Evolutionary conservation across 2,797 vertebrate genomes (phyloP).

Genomic region (Linurgus olivaceus): DNA sequence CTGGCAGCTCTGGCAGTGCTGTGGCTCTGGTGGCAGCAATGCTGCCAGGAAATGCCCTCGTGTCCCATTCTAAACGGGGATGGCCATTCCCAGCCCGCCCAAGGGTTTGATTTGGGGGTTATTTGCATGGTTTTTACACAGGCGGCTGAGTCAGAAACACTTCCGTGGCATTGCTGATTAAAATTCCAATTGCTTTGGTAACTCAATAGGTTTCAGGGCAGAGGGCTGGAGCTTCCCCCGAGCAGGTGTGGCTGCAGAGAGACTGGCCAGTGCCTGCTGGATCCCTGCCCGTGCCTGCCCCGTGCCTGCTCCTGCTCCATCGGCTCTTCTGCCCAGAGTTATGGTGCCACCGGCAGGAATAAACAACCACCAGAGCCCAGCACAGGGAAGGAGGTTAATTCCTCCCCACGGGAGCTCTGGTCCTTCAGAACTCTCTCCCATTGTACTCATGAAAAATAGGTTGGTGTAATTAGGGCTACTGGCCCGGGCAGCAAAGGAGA

Average conservation of each 20-base stretch:
- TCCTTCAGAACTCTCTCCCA: neutral
- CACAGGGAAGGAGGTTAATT: neutral
- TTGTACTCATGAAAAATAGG: neutral
- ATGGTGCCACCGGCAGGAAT: neutral
- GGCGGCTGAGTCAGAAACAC: neutral
- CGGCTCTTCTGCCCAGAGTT: neutral
- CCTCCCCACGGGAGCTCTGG: neutral
- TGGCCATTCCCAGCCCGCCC: rapidly evolving
- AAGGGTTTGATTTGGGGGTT: neutral
- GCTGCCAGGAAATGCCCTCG: neutral
- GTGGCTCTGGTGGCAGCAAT: rapidly evolving
- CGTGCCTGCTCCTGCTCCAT: neutral
- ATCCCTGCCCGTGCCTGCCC: neutral
- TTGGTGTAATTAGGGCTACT: neutral
- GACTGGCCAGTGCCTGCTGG: neutral
- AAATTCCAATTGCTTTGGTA: slow-evolving; percentile 26
- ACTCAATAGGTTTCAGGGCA: slow-evolving; percentile 35
- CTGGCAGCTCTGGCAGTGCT: neutral
- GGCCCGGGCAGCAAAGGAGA: neutral
- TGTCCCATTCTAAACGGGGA: rapidly evolving
- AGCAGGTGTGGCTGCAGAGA: neutral
- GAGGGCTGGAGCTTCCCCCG: neutral
- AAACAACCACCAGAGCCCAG: neutral
- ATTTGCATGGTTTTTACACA: neutral
- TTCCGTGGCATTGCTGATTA: slow-evolving; percentile 25